phyloP scores from a whole-genome alignment of 2,113 vertebrate species.

The Triplophysa dalaica region DNA sequence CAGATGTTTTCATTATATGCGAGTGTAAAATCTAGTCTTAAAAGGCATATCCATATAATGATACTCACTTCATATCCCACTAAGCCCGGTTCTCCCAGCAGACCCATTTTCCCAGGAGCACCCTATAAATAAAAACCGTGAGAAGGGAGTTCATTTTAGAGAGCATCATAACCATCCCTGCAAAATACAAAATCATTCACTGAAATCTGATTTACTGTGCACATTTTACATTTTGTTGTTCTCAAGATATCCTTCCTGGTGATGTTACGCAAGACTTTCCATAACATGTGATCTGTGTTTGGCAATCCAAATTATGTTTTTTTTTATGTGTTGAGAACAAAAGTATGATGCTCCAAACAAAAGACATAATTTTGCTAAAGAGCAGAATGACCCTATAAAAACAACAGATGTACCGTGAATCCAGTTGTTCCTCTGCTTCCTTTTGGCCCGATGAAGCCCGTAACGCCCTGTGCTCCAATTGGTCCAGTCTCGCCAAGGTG shows the following conservation, averaged over 20 bases:
- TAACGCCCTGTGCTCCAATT: conserved; percentile 78
- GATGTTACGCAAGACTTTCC: not conserved
- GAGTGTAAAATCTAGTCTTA: conserved; percentile 5
- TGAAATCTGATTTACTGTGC: no score
- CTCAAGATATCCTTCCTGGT: no score
- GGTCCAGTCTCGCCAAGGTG: conserved; percentile 86
- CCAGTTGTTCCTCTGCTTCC: conserved; percentile 92
- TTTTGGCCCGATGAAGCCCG: conserved; percentile 87
- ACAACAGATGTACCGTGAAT: conserved; percentile 75
- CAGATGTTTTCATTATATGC: not conserved
- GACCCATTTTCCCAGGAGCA: conserved; percentile 86
- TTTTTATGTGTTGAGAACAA: not conserved
- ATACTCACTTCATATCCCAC: conserved; percentile 84
- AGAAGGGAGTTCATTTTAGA: not conserved
- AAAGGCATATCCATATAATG: not conserved
- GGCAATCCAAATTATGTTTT: not conserved
- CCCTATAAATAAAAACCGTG: conserved; percentile 75
- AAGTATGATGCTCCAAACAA: conserved; percentile 3
- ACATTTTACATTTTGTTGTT: not conserved
- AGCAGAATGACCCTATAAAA: not conserved
- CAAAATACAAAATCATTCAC: no score
- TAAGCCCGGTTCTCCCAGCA: conserved; percentile 84
- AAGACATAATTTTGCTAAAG: not conserved
- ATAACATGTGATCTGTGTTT: not conserved
- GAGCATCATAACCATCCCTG: not conserved